Base-by-base conservation (phyloP, 2,113 vertebrate species). In the Mus spicilegus region DNA sequence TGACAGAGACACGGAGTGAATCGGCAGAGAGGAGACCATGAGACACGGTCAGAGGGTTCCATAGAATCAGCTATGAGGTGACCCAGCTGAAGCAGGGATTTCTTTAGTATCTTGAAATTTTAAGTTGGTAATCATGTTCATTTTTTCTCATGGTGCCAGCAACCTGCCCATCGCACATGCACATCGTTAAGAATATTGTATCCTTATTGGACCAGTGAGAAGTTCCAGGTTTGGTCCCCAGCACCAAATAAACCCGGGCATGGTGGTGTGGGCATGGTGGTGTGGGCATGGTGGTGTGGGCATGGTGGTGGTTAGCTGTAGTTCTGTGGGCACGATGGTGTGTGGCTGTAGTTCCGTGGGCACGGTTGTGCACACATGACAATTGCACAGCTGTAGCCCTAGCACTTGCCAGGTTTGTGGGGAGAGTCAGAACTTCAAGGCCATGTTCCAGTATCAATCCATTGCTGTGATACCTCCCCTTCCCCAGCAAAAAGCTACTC, bases 121-220 rank as follows among this genome's bases (percentile, higher is more conserved):
- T 97, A 63, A 96, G 87, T 84, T 90, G n/a, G 69, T 70, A 87
- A 84, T 89, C 39, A 86, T 13, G 7, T 7, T 78, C 9, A 69
- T 92, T 82, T 89, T 89, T 78, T 77, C 76, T 56, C 78, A 67
- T 12, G 16, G 11, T 95, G 24, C 46, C 20, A 75, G 80, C 28
- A 30, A 11, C 58, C 73, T 89, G 72, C 73, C 49, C 58, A 30
- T 89, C 36, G 73, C 33, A 85, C 28, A 88, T 2, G 86, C 20
- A 73, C 51, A 87, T 58, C 61, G 1, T 91, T 91, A 81, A 91
- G 42, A 58, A 77, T 51, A 89, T 69, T 87, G 14, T 76, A 26
- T 90, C 78, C 92, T 56, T 67, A 49, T 82, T 72, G 33, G 67
- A 9, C 24, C 39, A 61, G 36, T 39, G 80, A 58, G 54, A 58